A percentile compares a stretch with the other conserved stretches of the same genome.
These are phyloP conservation scores for Bergia puertoricense DNA, from an alignment of 92 coral and sea anemone genomes.

Conservation along the genomic window DNA sequence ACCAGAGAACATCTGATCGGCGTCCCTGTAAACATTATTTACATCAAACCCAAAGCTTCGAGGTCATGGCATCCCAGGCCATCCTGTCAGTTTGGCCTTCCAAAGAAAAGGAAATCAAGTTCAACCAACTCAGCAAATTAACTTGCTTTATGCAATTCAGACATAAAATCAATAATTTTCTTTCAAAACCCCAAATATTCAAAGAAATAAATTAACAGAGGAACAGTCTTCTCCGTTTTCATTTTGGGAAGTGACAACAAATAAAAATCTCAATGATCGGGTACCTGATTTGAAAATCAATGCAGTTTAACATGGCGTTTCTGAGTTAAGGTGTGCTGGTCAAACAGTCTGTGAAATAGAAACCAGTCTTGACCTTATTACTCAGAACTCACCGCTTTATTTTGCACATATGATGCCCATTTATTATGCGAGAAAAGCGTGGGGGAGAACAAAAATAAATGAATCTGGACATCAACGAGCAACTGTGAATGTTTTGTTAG, in stretches of 20 bases:
- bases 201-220: not conserved
- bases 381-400: not conserved
- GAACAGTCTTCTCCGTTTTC: not conserved
- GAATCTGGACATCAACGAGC: conserved; percentile 29
- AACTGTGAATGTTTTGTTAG: not conserved
- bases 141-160: not conserved
- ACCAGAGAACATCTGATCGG: not conserved
- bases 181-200: not conserved
- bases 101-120: no score
- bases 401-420: not conserved
- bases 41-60: not conserved
- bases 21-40: not conserved
- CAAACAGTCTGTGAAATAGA: not conserved
- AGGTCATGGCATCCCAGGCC: conserved; percentile 10
- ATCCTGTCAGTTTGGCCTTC: not conserved
- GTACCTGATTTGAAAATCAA: not conserved
- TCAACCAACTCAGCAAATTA: not conserved
- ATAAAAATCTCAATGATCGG: not conserved
- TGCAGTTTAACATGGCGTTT: not conserved
- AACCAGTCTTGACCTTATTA: not conserved
- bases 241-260: not conserved
- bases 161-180: not conserved
- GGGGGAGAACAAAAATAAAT: not conserved
- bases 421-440: conserved; percentile 17
- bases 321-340: not conserved